phyloP scores from a whole-genome alignment of 64 coral and sea anemone species.

The Astreopora myriophthalma region DNA sequence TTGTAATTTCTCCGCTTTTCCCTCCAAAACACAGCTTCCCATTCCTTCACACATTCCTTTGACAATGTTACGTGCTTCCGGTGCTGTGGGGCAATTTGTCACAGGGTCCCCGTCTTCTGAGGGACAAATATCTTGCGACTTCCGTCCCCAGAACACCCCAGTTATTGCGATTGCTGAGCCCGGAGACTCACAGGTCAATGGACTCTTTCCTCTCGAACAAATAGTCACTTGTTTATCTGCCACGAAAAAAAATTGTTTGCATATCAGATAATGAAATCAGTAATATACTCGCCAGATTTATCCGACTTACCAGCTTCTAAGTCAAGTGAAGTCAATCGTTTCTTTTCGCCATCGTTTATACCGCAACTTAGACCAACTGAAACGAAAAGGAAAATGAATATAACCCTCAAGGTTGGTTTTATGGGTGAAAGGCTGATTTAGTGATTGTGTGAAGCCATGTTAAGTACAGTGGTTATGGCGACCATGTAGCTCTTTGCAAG shows the following conservation, averaged over 20 bases:
- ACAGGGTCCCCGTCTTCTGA: slow-evolving; percentile 89
- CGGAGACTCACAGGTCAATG: slow-evolving; percentile 80
- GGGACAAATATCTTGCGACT: slow-evolving; percentile 77
- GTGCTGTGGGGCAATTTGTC: slow-evolving; percentile 75
- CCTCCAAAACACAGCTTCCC: slow-evolving; percentile 85
- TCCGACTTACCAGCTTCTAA: slow-evolving; percentile 25
- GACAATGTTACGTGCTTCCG: slow-evolving; percentile 61
- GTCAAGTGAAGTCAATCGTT: slow-evolving; percentile 21
- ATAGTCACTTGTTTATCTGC: slow-evolving; percentile 83
- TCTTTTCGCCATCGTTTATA: neutral
- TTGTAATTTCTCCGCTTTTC: slow-evolving; percentile 75
- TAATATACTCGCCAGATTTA: neutral
- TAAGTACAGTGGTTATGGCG: no score
- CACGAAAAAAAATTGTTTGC: neutral
- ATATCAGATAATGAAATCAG: neutral
- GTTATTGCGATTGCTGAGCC: slow-evolving; percentile 90
- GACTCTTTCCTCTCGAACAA: slow-evolving; percentile 79
- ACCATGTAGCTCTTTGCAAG: no score
- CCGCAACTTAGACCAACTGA: neutral
- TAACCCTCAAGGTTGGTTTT: neutral
- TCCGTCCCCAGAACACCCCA: slow-evolving; percentile 84
- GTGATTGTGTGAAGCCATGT: no score
- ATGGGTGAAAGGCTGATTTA: no score
- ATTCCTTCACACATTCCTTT: slow-evolving; percentile 89
- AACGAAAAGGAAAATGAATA: neutral